Evolutionary conservation across 2,797 vertebrate genomes (phyloP).

Genomic region (Phrynocephalus forsythii): DNA sequence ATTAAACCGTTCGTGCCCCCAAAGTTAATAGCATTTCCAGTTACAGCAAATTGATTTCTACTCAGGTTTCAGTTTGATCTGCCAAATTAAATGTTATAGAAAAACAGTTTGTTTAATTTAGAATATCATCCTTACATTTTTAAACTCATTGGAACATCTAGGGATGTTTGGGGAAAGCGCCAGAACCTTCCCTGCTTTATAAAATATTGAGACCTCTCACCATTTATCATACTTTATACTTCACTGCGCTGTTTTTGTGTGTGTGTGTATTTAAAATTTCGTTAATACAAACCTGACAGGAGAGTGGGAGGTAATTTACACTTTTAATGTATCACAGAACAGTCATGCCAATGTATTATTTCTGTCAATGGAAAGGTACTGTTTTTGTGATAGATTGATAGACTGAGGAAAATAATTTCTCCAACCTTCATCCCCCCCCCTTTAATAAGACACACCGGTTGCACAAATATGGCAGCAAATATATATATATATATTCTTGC

Average conservation of each 20-base stretch:
- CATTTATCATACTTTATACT: constrained; percentile 67
- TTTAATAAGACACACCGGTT: neutral
- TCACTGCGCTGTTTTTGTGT: constrained; percentile 66
- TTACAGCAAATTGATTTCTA: constrained; percentile 65
- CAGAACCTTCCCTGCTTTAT: constrained; percentile 58
- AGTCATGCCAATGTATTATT: constrained; percentile 66
- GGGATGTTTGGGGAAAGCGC: constrained; percentile 62
- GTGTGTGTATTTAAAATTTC: constrained; percentile 72
- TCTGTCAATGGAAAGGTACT: constrained; percentile 67
- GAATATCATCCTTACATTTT: constrained; percentile 57
- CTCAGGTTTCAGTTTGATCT: constrained; percentile 53
- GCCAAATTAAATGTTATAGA: constrained; percentile 57
- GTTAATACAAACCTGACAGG: constrained; percentile 71
- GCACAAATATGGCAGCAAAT: neutral
- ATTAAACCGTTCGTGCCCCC: constrained; percentile 58
- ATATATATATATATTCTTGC: too few species aligned
- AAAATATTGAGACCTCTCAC: constrained; percentile 59
- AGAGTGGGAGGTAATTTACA: constrained; percentile 76
- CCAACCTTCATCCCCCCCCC: constrained; percentile 15
- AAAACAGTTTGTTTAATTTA: constrained; percentile 54
- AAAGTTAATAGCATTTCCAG: constrained; percentile 50
- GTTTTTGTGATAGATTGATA: constrained; percentile 63
- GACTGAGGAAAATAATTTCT: constrained; percentile 50
- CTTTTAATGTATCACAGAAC: constrained; percentile 76
- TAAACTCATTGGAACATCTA: constrained; percentile 41